These are phyloP conservation scores for Tupaia chinensis DNA, from an alignment of 2,113 vertebrate species.

Conservation along the genomic window DNA sequence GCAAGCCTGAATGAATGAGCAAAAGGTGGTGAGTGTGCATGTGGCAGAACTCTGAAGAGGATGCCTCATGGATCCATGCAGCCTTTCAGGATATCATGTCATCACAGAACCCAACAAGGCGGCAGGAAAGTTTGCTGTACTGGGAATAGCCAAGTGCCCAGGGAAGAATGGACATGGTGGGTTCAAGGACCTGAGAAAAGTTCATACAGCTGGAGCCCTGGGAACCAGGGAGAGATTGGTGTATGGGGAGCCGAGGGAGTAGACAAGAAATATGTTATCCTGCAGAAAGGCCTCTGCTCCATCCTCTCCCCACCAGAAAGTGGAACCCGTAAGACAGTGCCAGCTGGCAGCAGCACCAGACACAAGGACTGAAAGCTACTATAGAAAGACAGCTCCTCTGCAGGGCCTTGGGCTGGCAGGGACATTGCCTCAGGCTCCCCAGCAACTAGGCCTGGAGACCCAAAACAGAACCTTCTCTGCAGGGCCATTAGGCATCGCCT, in stretches of 20 bases:
- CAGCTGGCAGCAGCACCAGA: not conserved
- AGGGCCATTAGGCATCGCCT: not conserved
- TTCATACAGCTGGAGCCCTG: not conserved
- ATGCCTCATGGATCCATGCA: not conserved
- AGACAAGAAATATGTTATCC: not conserved
- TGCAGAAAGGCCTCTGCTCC: not conserved
- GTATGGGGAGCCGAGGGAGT: not conserved
- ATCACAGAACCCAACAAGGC: not conserved
- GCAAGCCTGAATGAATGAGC: rapidly evolving
- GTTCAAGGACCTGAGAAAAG: not conserved
- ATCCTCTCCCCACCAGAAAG: not conserved
- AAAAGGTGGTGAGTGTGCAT: too few species aligned
- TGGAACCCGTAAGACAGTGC: not conserved
- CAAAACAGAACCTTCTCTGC: not conserved
- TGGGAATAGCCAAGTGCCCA: not conserved
- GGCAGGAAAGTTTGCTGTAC: not conserved
- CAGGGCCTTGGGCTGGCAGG: not conserved
- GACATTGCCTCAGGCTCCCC: not conserved
- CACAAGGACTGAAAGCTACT: not conserved
- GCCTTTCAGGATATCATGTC: not conserved
- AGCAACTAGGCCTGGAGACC: not conserved
- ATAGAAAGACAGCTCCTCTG: too few species aligned
- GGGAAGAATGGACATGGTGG: not conserved
- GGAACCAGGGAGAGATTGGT: not conserved
- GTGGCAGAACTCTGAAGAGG: not conserved